phyloP scores from a whole-genome alignment of 37 sponge, comb jelly and placozoan genomes.

The Eunapius fragilis region DNA sequence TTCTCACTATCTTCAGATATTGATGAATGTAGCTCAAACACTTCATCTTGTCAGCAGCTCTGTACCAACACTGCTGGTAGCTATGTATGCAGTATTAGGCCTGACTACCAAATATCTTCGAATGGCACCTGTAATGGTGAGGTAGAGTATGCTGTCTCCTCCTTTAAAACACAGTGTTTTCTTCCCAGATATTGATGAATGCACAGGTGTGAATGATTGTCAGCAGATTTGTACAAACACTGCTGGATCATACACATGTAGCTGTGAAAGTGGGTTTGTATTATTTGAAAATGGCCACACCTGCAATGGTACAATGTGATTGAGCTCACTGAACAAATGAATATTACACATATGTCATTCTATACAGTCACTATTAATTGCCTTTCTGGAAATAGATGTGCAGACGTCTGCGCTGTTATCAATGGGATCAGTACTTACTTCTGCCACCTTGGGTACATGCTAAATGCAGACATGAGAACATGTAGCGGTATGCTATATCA shows the following conservation, averaged over 20 bases:
- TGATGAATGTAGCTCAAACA: constrained; percentile 24
- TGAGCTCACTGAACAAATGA: not conserved
- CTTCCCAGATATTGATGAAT: constrained; percentile 30
- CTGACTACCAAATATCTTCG: not conserved
- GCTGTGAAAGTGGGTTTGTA: not conserved
- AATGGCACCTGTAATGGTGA: not conserved
- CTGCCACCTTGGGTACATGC: not conserved
- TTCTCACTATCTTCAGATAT: constrained; percentile 20
- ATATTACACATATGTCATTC: not conserved
- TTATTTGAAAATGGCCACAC: not conserved
- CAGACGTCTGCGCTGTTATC: not conserved
- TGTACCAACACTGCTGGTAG: constrained; percentile 31
- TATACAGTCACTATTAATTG: not conserved
- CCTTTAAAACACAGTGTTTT: not conserved
- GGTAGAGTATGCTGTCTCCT: not conserved
- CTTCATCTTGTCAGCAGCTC: constrained; percentile 8
- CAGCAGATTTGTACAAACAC: constrained; percentile 25
- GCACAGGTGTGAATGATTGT: constrained; percentile 2
- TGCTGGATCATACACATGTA: constrained; percentile 10
- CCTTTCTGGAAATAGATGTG: not conserved
- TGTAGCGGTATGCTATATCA: not conserved
- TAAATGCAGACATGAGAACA: not conserved
- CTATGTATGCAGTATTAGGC: constrained; percentile 9
- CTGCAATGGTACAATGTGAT: not conserved
- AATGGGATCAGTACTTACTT: not conserved